Base-by-base conservation (phyloP, 2,888 invertebrate genomes). In the Galerucella pusilla region DNA sequence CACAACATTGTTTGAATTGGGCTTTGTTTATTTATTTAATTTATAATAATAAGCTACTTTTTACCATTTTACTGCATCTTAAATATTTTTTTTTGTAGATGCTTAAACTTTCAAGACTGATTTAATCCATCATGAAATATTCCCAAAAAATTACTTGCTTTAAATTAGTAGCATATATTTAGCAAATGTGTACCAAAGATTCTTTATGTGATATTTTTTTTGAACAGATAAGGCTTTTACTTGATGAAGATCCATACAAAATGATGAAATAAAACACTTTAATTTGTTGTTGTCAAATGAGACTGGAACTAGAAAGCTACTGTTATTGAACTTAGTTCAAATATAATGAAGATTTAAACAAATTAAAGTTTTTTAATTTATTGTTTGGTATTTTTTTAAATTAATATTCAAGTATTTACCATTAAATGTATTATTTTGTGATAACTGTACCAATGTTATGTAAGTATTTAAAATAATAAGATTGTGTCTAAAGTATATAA, bases 1-100 rank as follows among this genome's bases (percentile, higher is more conserved):
- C 79, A 79, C 28, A 79, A 79, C 61, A 46, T 79, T 16, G 70
- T 60, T 45, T 77, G 61, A 78, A 46, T 12, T 68, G 14, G 11
- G 20, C 5, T 20, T 4, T 20, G 12, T 52, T 46, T 59, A 66
- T 61, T 66, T 46, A 46, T 45, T 9, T 46, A 16, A 66, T 49
- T 16, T 45, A 20, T 20, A 20, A 14, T 42, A 52, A n/a, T 52
- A 52, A 52, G n/a, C 4, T n/a, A 46, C 28, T 65, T n/a, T 35
- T 65, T 12, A 45, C 20, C 42, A 46, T 46, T 46, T 46, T 12
- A 46, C 2, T 46, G 46, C 12, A 12, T 10, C 11, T 46, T 46
- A 6, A 46, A 11, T 46, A 46, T 4, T 46, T 46, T 12, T 28
- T 46, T 46, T 6, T 46, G 46, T 46, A 12, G 49, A 49, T 49